Conservation (phyloP, 2,113 vertebrate species). For the Zootoca vivipara region DNA sequence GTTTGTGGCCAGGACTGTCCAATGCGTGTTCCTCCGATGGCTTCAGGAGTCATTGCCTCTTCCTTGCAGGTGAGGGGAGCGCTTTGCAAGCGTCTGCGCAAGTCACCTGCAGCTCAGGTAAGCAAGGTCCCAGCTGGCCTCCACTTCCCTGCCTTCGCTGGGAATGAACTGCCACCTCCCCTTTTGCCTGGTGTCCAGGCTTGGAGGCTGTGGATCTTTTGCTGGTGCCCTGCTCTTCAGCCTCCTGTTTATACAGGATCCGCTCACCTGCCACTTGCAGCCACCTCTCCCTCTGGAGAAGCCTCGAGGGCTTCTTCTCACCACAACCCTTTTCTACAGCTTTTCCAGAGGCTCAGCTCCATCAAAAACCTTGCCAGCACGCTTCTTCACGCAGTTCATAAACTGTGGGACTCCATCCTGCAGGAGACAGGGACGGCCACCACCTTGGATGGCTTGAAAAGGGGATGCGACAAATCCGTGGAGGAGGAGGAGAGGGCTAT, state of each 20-base stretch:
- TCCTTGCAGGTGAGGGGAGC: conserved; percentile 53
- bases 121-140: not conserved
- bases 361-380: no score
- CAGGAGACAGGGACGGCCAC: no score
- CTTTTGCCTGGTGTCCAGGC: not conserved
- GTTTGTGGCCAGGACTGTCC: not conserved
- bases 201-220: not conserved
- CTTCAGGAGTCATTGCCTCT: not conserved
- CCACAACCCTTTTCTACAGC: no score
- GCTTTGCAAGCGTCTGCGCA: conserved; percentile 32
- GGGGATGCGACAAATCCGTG: no score
- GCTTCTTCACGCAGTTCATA: no score
- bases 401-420: no score
- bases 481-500: no score
- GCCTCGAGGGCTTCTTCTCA: not conserved
- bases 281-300: not conserved
- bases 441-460: no score
- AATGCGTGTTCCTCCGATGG: not conserved
- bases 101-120: conserved; percentile 25
- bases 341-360: no score
- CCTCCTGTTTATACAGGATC: no score
- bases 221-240: not conserved
- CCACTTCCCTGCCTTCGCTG: not conserved
- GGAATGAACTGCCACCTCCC: not conserved
- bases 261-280: no score